Base-by-base conservation (phyloP, 2,113 vertebrate genomes). In the Stomatorhinus ivindoensis region DNA sequence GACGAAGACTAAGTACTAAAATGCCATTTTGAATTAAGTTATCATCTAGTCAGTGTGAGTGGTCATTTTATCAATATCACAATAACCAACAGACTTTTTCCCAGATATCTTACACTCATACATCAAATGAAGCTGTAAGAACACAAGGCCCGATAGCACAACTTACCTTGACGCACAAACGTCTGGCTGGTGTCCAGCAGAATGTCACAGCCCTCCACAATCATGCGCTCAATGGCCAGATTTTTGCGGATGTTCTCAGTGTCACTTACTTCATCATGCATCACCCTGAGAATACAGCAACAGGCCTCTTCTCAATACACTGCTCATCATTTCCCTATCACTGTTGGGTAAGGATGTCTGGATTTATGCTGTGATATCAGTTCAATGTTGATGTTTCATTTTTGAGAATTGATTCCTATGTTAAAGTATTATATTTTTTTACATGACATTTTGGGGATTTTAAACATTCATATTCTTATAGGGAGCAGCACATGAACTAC, bases 201-300 rank as follows among this genome's bases (percentile, higher is more conserved):
- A 90, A 99, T 98, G 93, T 99, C 98, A 91, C 98, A 99, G 82
- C 98, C 98, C 91, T 99, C 98, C 47, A 99, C 98, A 27, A 99
- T 99, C 93, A 97, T 99, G 93, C 98, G 96, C 92, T 99, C 98
- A 88, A 99, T 99, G 91, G 98, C 98, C 86, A 99, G 95, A 93
- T 99, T 99, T 94, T 99, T 99, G 11, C 98, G 93, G 91, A 99
- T 99, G 94, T 99, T 99, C 93, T 99, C 98, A 0, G 98, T 99
- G 95, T 99, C 98, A 0, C 98, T 99, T 90, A 99, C 98, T 94
- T 99, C 98, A 73, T 99, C 98, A 0, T 99, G 98, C 98, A 99
- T 99, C 51, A 99, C 96, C 94, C 98, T 99, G 94, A 83, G 0
- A 89, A 89, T 89, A 76, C 44, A 90, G 8, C 90, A 61, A 92